A percentile compares a stretch with the other conserved stretches of the same genome.
phyloP scores from a whole-genome alignment of 2,888 invertebrate species.

The Rhagophthalmus giganteus region DNA sequence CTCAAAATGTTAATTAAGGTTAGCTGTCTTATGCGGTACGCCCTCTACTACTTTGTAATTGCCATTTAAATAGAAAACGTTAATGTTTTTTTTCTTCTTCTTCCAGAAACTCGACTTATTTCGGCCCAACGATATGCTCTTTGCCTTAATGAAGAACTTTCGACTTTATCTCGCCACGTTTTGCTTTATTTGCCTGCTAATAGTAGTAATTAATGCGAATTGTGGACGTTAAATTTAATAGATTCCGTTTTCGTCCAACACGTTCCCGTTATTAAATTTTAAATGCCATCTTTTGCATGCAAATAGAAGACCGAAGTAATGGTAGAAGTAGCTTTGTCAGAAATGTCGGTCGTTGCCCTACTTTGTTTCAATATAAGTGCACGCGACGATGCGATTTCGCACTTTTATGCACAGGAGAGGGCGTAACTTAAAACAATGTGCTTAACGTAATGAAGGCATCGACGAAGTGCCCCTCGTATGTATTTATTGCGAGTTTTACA shows the following conservation, averaged over 20 bases:
- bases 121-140: background rate
- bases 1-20: conserved; percentile 14
- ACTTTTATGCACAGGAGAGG: too few species aligned
- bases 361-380: too few species aligned
- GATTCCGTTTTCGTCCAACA: background rate
- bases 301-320: background rate
- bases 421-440: too few species aligned
- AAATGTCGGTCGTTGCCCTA: too few species aligned
- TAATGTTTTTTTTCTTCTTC: conserved; percentile 1
- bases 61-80: conserved; percentile 17
- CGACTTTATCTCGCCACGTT: conserved; percentile 6
- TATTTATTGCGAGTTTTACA: too few species aligned
- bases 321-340: background rate
- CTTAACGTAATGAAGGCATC: too few species aligned
- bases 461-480: too few species aligned
- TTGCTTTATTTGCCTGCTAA: background rate
- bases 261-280: background rate
- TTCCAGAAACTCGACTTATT: conserved; percentile 1
- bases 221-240: background rate
- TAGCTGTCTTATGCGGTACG: conserved; percentile 9
- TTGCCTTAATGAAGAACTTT: conserved; percentile 7
- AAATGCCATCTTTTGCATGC: background rate
- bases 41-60: conserved; percentile 15
- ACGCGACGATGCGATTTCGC: too few species aligned
- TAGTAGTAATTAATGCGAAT: background rate